Conservation (phyloP, 2,113 vertebrate genomes). For the Phoenicopterus ruber region DNA sequence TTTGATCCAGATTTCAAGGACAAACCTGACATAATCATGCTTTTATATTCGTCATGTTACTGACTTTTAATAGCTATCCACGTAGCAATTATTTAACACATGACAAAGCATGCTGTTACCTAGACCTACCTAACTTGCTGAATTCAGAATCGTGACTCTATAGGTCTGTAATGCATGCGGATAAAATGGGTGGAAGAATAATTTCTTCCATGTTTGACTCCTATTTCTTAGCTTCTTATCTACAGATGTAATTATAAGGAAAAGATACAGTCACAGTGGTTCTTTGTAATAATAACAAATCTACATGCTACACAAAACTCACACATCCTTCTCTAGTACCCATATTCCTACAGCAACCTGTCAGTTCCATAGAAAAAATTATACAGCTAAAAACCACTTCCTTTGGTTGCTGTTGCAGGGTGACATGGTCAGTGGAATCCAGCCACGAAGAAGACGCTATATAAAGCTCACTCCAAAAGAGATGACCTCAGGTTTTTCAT, state of each 20-base stretch:
- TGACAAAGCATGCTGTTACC: neutral
- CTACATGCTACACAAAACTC: neutral
- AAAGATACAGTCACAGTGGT: neutral
- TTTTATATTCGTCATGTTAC: constrained; percentile 8
- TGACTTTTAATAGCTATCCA: constrained; percentile 33
- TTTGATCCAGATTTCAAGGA: constrained; percentile 29
- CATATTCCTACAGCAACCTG: neutral
- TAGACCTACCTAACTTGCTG: neutral
- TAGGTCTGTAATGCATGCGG: neutral
- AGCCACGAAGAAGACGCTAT: neutral
- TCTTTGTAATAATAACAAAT: neutral
- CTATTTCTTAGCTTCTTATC: neutral
- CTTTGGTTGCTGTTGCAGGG: neutral
- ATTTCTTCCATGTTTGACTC: neutral
- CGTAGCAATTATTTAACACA: constrained; percentile 32
- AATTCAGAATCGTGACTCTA: neutral
- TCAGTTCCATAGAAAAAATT: neutral
- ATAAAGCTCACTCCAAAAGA: neutral
- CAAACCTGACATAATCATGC: constrained; percentile 12
- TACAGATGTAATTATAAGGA: neutral
- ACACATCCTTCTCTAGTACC: neutral
- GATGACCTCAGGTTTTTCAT: neutral
- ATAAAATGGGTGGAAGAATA: neutral
- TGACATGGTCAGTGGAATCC: neutral
- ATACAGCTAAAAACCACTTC: neutral